Conservation (phyloP, 2,888 invertebrate species). For the Plagodis pulveraria region DNA sequence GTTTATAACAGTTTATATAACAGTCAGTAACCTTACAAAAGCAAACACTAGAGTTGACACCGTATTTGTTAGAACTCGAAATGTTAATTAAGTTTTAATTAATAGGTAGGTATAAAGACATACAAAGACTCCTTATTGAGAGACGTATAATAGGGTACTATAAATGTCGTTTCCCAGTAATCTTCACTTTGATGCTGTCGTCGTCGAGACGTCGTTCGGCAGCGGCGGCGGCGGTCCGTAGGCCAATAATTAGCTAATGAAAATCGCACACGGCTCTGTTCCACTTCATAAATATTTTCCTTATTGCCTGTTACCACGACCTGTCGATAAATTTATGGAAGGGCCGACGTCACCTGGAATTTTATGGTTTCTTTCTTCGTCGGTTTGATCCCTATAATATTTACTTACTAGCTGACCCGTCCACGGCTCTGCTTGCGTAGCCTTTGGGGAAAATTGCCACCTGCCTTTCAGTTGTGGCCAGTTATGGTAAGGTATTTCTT, state of each 20-base stretch:
- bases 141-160: too few species aligned
- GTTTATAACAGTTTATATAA: too few species aligned
- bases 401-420: constrained; percentile 39
- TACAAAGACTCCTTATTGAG: too few species aligned
- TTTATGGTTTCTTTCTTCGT: constrained; percentile 76
- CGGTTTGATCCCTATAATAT: constrained; percentile 66
- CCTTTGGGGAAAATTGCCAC: too few species aligned
- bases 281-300: constrained; percentile 81
- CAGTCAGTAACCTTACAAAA: too few species aligned
- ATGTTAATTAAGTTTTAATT: too few species aligned
- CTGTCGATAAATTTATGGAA: constrained; percentile 83
- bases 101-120: too few species aligned
- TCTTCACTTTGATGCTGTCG: constrained; percentile 22
- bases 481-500: too few species aligned
- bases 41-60: too few species aligned
- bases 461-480: too few species aligned
- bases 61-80: too few species aligned
- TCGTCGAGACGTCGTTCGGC: constrained; percentile 19
- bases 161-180: constrained; percentile 3
- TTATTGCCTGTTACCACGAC: constrained; percentile 82
- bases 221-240: constrained; percentile 22
- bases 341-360: constrained; percentile 80
- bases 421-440: neutral
- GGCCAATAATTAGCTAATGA: constrained; percentile 79
- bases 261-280: constrained; percentile 67